A percentile compares a stretch with the other conserved stretches of the same genome.
Conservation (phyloP, 2,797 vertebrate genomes). For the Brotula barbata region DNA sequence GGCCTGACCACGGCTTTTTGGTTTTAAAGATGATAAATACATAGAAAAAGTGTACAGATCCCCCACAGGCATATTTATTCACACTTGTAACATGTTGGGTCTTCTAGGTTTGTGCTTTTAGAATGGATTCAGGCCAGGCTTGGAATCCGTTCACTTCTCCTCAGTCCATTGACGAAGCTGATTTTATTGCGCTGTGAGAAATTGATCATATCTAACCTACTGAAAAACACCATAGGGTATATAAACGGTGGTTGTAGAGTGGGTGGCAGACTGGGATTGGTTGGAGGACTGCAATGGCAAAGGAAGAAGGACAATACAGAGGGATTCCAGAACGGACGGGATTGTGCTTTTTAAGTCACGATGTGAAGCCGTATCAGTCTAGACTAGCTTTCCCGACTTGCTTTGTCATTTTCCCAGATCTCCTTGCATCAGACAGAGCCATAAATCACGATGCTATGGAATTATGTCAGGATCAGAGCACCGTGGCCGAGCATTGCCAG, state of each 20-base stretch:
- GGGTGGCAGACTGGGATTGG: no score
- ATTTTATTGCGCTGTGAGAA: neutral
- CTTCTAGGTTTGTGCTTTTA: neutral
- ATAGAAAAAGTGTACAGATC: conserved; percentile 1
- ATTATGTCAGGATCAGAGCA: neutral
- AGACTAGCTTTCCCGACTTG: conserved; percentile 5
- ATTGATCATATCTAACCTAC: neutral
- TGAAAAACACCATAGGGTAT: no score
- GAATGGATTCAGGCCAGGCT: neutral
- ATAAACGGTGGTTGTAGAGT: no score
- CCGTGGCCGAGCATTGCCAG: conserved; percentile 3
- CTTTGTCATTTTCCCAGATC: conserved; percentile 4
- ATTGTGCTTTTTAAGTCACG: neutral
- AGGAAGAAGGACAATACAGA: neutral
- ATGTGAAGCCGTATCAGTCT: neutral
- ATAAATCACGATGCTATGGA: neutral
- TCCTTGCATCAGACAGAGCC: neutral
- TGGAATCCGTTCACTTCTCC: neutral
- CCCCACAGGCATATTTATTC: neutral
- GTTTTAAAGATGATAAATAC: neutral
- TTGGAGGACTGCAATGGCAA: neutral
- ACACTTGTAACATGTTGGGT: neutral
- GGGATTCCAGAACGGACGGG: neutral
- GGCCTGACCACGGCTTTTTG: neutral
- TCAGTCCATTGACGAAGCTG: no score